Evolutionary conservation across 2,888 invertebrate genomes (phyloP).

Genomic region (Dryobota labecula): DNA sequence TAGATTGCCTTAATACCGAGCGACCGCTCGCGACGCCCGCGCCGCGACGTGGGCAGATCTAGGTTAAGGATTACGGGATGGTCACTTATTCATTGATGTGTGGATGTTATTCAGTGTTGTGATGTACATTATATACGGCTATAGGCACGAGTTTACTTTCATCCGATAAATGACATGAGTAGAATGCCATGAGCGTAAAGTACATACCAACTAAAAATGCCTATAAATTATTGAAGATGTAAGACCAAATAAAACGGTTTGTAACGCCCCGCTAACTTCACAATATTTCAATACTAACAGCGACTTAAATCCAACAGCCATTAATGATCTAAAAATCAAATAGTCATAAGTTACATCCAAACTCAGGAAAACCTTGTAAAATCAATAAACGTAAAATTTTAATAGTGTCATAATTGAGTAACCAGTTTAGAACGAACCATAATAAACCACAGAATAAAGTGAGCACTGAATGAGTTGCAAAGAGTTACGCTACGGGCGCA

Average conservation of each 20-base stretch:
- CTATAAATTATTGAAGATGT: too few relatives aligned
- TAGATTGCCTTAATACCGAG: neutral
- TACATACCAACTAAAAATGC: too few relatives aligned
- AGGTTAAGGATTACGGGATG: conserved; percentile 3
- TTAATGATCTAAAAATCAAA: conserved; percentile 38
- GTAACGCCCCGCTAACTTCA: neutral
- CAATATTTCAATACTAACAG: neutral
- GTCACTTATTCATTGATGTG: neutral
- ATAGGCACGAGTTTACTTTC: neutral
- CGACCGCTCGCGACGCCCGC: neutral
- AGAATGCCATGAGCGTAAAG: too few relatives aligned
- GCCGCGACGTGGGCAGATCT: conserved; percentile 1
- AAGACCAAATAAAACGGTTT: too few relatives aligned
- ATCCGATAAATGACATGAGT: neutral
- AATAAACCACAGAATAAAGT: conserved; percentile 44
- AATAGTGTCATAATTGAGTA: conserved; percentile 62
- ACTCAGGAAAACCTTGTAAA: conserved; percentile 58
- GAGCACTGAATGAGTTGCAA: conserved; percentile 43
- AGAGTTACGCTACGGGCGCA: conserved; percentile 38
- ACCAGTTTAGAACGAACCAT: conserved; percentile 58
- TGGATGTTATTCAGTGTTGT: neutral
- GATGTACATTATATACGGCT: neutral
- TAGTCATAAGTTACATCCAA: conserved; percentile 43
- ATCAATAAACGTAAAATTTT: conserved; percentile 67
- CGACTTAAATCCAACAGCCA: neutral